Evolutionary conservation across 37 sponge, comb jelly and placozoan genomes (phyloP).

Genomic region (Beroe forskalii): DNA sequence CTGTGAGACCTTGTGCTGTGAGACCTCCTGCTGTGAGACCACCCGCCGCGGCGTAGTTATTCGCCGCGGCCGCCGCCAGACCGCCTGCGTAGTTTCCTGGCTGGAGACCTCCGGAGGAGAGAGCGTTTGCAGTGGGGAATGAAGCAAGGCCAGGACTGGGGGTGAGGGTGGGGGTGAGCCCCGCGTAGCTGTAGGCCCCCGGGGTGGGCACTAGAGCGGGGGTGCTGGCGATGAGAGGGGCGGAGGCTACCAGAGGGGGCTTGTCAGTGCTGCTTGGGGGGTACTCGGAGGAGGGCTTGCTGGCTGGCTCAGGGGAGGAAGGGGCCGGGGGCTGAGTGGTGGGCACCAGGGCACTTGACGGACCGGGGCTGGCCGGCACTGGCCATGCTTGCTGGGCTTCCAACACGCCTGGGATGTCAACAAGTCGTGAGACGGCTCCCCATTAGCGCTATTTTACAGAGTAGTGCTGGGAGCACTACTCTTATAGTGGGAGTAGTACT

Average conservation of each 20-base stretch:
- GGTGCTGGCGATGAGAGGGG: too few relatives aligned
- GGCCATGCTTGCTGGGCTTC: neutral
- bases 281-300: slow-evolving; percentile 56
- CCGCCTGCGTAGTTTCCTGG: neutral
- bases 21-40: neutral
- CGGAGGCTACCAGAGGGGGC: slow-evolving; percentile 9
- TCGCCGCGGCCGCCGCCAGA: neutral
- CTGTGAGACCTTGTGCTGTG: neutral
- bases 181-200: neutral
- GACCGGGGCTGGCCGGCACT: slow-evolving; percentile 27
- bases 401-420: too few relatives aligned
- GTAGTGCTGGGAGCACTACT: too few relatives aligned
- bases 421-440: too few relatives aligned
- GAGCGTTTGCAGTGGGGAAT: neutral
- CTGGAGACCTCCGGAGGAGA: neutral
- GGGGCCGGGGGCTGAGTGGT: slow-evolving; percentile 2
- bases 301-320: slow-evolving; percentile 73
- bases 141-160: neutral
- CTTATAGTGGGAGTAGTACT: too few relatives aligned
- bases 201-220: too few relatives aligned
- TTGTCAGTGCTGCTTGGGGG: slow-evolving; percentile 65
- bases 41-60: neutral
- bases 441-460: too few relatives aligned
- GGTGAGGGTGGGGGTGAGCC: neutral
- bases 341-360: neutral